Evolutionary conservation across 2,888 invertebrate genomes (phyloP).

Genomic region (Bellardia pandia): DNA sequence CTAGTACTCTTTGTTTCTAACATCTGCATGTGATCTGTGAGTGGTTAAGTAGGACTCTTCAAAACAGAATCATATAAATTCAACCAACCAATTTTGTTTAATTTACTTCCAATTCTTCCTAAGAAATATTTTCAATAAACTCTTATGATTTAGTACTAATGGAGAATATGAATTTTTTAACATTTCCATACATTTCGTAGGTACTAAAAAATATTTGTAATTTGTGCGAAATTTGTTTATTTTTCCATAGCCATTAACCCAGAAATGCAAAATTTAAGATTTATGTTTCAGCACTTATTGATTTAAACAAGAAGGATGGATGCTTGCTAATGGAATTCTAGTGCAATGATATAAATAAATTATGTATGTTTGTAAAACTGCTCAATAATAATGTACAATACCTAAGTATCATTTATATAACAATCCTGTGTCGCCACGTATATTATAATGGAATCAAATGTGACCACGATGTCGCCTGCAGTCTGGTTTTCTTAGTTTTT

Average conservation of each 20-base stretch:
- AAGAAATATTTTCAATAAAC: background rate
- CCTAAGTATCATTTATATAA: conserved; percentile 49
- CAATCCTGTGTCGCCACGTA: conserved; percentile 59
- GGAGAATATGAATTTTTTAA: no score
- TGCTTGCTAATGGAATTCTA: conserved; percentile 36
- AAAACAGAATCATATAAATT: no score
- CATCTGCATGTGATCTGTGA: no score
- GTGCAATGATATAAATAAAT: conserved; percentile 13
- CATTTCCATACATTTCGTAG: no score
- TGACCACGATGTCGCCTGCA: conserved; percentile 54
- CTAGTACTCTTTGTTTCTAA: no score
- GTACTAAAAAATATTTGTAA: background rate
- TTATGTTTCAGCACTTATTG: conserved; percentile 20
- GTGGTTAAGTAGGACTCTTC: no score
- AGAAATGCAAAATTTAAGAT: conserved; percentile 20
- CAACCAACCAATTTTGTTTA: no score
- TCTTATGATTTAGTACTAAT: background rate
- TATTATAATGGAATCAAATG: conserved; percentile 50
- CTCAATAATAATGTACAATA: conserved; percentile 26
- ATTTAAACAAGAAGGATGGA: conserved; percentile 19
- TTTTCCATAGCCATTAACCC: conserved; percentile 41
- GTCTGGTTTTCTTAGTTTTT: conserved; percentile 16
- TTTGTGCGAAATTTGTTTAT: background rate
- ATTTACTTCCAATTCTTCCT: no score
- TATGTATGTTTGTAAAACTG: background rate